Conservation (phyloP, 2,797 vertebrate species). For the Babyrousa celebensis region DNA sequence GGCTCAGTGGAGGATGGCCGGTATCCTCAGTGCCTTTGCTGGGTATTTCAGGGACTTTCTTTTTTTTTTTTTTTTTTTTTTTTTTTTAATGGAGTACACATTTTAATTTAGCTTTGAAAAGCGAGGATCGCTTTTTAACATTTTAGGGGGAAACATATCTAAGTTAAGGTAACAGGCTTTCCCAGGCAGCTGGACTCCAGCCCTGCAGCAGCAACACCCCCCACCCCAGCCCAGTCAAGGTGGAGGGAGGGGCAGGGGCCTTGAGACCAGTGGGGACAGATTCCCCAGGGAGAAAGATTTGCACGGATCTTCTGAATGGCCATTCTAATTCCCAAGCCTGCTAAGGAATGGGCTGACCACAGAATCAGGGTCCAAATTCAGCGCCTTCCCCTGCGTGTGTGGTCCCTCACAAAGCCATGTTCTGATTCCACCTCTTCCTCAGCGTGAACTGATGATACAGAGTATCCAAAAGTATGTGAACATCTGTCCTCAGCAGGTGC, state of each 20-base stretch:
- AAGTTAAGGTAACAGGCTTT: neutral
- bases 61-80: neutral
- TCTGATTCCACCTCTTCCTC: neutral
- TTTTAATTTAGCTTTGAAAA: neutral
- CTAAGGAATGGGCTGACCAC: neutral
- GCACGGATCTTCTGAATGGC: neutral
- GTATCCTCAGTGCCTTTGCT: neutral
- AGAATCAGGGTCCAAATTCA: neutral
- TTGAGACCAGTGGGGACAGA: neutral
- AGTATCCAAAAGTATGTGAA: neutral
- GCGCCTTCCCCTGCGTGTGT: neutral
- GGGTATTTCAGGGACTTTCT: neutral
- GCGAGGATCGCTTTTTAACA: neutral
- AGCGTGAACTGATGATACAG: neutral
- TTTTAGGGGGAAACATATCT: neutral
- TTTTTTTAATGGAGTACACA: neutral
- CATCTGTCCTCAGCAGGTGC: neutral
- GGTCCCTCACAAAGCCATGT: neutral
- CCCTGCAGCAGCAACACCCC: too few species aligned
- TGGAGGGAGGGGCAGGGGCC: too few species aligned
- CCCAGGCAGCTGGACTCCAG: neutral
- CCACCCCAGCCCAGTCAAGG: too few species aligned
- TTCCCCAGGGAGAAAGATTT: neutral
- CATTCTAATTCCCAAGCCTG: neutral
- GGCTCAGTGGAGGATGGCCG: neutral